phyloP scores from a whole-genome alignment of 2,113 vertebrate species.

The Stictonetta naevosa region DNA sequence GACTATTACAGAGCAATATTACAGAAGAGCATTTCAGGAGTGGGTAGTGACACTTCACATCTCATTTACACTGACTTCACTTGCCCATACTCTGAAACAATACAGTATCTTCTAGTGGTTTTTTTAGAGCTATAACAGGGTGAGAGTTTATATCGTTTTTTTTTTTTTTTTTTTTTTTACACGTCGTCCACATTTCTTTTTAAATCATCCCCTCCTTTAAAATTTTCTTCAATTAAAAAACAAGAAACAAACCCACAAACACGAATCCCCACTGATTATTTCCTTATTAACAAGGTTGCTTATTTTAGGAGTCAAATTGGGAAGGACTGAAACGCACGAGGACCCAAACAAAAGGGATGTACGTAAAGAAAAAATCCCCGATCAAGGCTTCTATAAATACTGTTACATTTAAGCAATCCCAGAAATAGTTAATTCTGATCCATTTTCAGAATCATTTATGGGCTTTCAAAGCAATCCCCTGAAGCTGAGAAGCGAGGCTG shows the following conservation, averaged over 20 bases:
- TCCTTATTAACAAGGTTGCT: background rate
- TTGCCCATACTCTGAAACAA: background rate
- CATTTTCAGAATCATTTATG: background rate
- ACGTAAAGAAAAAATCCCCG: background rate
- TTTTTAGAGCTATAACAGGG: background rate
- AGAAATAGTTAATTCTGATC: slow-evolving; percentile 12
- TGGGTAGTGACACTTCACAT: background rate
- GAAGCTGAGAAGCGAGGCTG: background rate
- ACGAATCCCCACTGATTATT: background rate
- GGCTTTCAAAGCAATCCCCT: background rate
- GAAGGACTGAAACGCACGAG: background rate
- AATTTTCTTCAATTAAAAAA: background rate
- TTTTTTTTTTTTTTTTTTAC: background rate
- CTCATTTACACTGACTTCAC: background rate
- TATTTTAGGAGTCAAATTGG: background rate
- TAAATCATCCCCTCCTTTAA: background rate
- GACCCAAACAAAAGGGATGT: background rate
- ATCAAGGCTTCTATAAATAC: background rate
- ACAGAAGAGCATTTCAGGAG: background rate
- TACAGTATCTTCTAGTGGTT: accelerated
- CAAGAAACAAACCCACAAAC: background rate
- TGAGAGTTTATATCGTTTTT: background rate
- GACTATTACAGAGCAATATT: background rate
- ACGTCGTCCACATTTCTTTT: accelerated
- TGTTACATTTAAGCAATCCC: background rate